Evolutionary conservation across 1,140 invertebrate genomes (phyloP), one percentile per base, ranked within the genome.

Genomic region (Dreissena polymorpha): DNA sequence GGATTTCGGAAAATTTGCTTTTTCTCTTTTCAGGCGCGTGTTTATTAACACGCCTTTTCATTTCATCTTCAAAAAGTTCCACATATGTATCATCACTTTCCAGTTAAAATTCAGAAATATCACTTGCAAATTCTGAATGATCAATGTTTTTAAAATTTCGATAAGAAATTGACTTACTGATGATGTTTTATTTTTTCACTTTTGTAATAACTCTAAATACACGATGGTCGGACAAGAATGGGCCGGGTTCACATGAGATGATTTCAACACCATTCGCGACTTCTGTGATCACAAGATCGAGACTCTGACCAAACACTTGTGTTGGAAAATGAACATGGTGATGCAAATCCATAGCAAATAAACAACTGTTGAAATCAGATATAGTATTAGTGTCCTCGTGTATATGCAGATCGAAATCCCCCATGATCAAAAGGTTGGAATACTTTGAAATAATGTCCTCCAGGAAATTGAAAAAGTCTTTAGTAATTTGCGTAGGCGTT

Each of bases 341-440:
- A 1, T 16, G 18, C 27, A 74, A 51, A 14, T 50, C 71, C 49
- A 74, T 74, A 55, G 71, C 71, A 57, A 0, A 55, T 25, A 74
- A 57, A 13, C n/a, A 74, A 29, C 57, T 53, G 14, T 74, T 74
- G 27, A 74, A 74, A n/a, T 74, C 71, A 21, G 50, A 14, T 16
- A 57, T 74, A 7, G 51, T 25, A 27, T 51, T 74, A 29, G n/a
- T 74, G 51, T 74, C 50, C 8, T 57, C 71, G 25, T 74, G 18
- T 14, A 74, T 74, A 74, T 74, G 71, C 21, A 74, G 71, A 29
- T 74, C 55, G 51, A 74, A 57, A 74, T 74, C 27, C 5, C 27
- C 70, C 73, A 84, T 71, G 14, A 64, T 64, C 29, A 84, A 18
- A 23, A 84, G 53, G 57, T 84, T 84, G n/a, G 67, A 72, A 65